phyloP scores from a whole-genome alignment of 2,797 vertebrate genomes.

The Sciurus carolinensis region DNA sequence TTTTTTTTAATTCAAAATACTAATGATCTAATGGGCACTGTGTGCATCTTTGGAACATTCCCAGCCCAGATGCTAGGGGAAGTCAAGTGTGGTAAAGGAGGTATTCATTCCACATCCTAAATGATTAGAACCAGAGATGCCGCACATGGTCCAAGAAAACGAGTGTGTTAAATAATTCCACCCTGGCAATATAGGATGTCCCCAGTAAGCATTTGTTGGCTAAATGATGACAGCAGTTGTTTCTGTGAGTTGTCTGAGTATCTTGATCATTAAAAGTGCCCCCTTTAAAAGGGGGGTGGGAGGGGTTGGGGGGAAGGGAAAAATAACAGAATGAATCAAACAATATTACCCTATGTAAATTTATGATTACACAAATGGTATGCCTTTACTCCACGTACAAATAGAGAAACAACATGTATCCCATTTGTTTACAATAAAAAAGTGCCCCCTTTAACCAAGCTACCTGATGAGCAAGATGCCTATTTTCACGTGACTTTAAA shows the following conservation, averaged over 20 bases:
- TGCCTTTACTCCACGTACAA: too few species aligned
- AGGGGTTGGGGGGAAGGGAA: too few species aligned
- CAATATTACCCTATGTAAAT: too few species aligned
- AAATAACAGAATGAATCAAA: too few species aligned
- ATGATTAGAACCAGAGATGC: slow-evolving; percentile 62
- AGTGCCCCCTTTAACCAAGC: slow-evolving; percentile 69
- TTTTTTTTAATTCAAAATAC: slow-evolving; percentile 61
- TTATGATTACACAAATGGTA: too few species aligned
- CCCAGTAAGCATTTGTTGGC: slow-evolving; percentile 50
- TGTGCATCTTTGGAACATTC: slow-evolving; percentile 55
- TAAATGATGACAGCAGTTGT: neutral
- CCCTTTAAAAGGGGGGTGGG: too few species aligned
- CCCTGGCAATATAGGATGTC: slow-evolving; percentile 1
- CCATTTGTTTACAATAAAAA: too few species aligned
- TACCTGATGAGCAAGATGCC: slow-evolving; percentile 71
- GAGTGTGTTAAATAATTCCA: slow-evolving; percentile 56
- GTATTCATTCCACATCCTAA: slow-evolving; percentile 33
- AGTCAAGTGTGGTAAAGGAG: slow-evolving; percentile 12
- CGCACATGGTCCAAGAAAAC: slow-evolving; percentile 35
- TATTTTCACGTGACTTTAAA: slow-evolving; percentile 51
- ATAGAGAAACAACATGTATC: too few species aligned
- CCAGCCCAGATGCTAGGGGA: neutral
- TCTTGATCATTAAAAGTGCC: slow-evolving; percentile 26
- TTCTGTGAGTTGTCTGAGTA: slow-evolving; percentile 77
- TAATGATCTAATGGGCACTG: slow-evolving; percentile 71